Percentiles rank a stretch among this genome's conserved stretches.
Evolutionary conservation across 2,113 vertebrate genomes (phyloP).

Genomic region (Planiliza haematocheilus): DNA sequence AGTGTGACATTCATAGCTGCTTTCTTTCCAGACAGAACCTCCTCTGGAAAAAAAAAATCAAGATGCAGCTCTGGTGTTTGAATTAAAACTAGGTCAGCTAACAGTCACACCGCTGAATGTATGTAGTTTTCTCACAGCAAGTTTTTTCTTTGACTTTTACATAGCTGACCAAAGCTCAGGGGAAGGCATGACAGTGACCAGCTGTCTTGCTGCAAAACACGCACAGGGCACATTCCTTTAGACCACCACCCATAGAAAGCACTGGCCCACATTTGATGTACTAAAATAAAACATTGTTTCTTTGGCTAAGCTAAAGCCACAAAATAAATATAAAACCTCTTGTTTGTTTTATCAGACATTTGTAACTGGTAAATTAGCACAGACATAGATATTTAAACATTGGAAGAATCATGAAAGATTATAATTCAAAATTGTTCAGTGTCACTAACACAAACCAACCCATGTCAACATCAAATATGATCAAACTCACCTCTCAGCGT

Average conservation of each 20-base stretch:
- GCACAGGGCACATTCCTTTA: slow-evolving; percentile 55
- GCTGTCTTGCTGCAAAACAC: slow-evolving; percentile 67
- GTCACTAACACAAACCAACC: neutral
- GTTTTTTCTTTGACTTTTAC: neutral
- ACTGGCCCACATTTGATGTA: slow-evolving; percentile 12
- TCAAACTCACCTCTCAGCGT: slow-evolving; percentile 56
- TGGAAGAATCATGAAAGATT: neutral
- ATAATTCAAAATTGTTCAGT: neutral
- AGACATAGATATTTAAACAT: neutral
- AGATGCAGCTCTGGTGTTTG: neutral
- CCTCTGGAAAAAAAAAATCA: neutral
- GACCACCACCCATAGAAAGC: slow-evolving; percentile 25
- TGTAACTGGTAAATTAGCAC: neutral
- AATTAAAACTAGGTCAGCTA: slow-evolving; percentile 14
- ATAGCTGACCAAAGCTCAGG: slow-evolving; percentile 19
- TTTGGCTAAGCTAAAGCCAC: neutral
- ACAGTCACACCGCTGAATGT: neutral
- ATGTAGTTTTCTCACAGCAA: neutral
- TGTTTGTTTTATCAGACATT: neutral
- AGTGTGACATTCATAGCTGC: slow-evolving; percentile 9
- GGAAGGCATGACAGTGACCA: slow-evolving; percentile 45
- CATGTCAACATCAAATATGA: neutral
- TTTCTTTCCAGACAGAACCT: neutral
- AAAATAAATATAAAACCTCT: neutral
- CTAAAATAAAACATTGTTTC: neutral